phyloP scores from a whole-genome alignment of 1,140 invertebrate species.

The Drosophila ficusphila region DNA sequence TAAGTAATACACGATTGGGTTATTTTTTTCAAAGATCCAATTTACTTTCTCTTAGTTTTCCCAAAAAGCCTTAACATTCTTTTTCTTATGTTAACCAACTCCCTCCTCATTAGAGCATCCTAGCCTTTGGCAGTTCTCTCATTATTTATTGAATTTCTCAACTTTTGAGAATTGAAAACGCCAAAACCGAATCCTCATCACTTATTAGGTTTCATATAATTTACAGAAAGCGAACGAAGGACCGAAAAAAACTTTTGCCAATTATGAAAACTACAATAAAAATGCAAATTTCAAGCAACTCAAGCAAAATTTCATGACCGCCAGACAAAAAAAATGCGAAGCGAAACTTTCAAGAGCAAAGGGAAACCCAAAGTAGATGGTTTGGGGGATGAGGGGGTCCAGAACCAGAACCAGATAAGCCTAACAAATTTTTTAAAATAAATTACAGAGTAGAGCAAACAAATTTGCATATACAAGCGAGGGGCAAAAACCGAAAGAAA shows the following conservation, averaged over 20 bases:
- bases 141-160: constrained; percentile 41
- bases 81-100: constrained; percentile 2
- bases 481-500: constrained; percentile 36
- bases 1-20: background rate
- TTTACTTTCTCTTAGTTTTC: background rate
- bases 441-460: constrained; percentile 81
- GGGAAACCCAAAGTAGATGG: constrained; percentile 28
- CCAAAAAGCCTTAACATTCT: background rate
- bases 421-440: constrained; percentile 82
- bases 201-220: constrained; percentile 77
- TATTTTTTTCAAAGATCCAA: background rate
- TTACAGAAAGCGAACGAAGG: constrained; percentile 48
- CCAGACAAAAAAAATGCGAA: constrained; percentile 29
- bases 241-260: constrained; percentile 61
- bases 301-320: constrained; percentile 58
- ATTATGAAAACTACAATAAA: constrained; percentile 77
- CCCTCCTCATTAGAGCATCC: constrained; percentile 9
- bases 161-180: constrained; percentile 29
- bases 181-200: constrained; percentile 60
- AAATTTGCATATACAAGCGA: constrained; percentile 76
- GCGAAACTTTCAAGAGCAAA: constrained; percentile 41
- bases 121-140: constrained; percentile 8
- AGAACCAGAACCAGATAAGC: constrained; percentile 65
- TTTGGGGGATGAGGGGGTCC: constrained; percentile 10
- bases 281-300: constrained; percentile 73